Evolutionary conservation across 1,140 invertebrate species (phyloP).

Genomic region (Polyergus mexicanus): DNA sequence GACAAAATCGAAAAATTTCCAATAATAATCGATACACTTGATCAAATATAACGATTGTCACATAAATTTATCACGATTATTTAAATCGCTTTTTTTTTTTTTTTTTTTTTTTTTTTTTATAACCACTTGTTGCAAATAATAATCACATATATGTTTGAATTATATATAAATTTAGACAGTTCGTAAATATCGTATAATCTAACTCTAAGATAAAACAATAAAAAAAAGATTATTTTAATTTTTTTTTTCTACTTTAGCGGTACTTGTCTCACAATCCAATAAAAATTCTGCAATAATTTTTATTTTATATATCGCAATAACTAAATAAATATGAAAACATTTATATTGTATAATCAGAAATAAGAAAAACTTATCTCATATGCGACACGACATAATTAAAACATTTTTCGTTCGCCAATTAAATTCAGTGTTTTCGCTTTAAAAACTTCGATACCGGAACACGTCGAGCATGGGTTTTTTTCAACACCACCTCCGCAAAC

Average conservation of each 20-base stretch:
- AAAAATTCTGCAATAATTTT: not conserved
- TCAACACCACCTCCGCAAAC: conserved; percentile 5
- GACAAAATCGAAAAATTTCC: not conserved
- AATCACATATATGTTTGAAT: not conserved
- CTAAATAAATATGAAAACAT: conserved; percentile 22
- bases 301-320: not conserved
- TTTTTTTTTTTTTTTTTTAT: too few relatives aligned
- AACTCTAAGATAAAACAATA: not conserved
- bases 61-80: not conserved
- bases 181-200: conserved; percentile 5
- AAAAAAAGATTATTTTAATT: not conserved
- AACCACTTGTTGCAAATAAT: not conserved
- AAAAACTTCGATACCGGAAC: conserved; percentile 20
- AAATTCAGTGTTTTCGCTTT: conserved; percentile 36
- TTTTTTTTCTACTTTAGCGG: not conserved
- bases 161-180: not conserved
- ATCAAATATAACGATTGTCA: not conserved
- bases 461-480: conserved; percentile 22
- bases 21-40: not conserved
- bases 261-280: not conserved
- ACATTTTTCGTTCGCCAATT: conserved; percentile 29
- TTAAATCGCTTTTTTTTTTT: too few relatives aligned
- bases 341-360: conserved; percentile 10
- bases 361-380: conserved; percentile 5
- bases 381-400: conserved; percentile 5